phyloP scores from a whole-genome alignment of 2,113 vertebrate genomes.

The Corvus cornix region DNA sequence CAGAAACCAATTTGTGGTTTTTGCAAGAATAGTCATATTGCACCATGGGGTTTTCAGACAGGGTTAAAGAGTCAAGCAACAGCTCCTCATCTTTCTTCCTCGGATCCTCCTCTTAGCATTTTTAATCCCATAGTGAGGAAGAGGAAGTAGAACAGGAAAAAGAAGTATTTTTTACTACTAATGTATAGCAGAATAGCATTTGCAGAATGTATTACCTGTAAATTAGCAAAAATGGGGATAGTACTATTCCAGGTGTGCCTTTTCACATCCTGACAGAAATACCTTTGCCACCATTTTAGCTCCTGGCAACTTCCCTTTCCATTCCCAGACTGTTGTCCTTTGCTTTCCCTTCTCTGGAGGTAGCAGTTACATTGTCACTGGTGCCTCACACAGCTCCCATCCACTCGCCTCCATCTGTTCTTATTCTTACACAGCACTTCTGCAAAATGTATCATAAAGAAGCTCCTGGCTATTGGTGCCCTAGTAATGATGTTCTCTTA shows the following conservation, averaged over 20 bases:
- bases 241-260: background rate
- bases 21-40: background rate
- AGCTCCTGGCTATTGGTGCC: conserved; percentile 2
- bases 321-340: background rate
- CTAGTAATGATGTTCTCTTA: conserved; percentile 28
- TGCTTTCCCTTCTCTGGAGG: background rate
- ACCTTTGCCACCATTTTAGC: background rate
- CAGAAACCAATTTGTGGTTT: conserved; percentile 2
- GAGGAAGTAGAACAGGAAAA: background rate
- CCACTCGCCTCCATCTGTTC: background rate
- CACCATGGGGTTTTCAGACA: background rate
- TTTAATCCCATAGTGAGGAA: background rate
- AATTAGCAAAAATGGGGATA: background rate
- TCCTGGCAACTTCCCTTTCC: background rate
- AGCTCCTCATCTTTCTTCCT: conserved; percentile 29
- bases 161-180: background rate
- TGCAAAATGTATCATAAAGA: background rate
- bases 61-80: conserved; percentile 6
- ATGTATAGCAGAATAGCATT: background rate
- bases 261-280: background rate
- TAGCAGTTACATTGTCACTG: background rate
- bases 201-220: background rate
- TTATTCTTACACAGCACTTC: background rate
- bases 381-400: background rate
- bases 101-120: background rate